A percentile compares a stretch with the other conserved stretches of the same genome.
Evolutionary conservation across 2,797 vertebrate species (phyloP).

Genomic region (Lepus oiostolus): DNA sequence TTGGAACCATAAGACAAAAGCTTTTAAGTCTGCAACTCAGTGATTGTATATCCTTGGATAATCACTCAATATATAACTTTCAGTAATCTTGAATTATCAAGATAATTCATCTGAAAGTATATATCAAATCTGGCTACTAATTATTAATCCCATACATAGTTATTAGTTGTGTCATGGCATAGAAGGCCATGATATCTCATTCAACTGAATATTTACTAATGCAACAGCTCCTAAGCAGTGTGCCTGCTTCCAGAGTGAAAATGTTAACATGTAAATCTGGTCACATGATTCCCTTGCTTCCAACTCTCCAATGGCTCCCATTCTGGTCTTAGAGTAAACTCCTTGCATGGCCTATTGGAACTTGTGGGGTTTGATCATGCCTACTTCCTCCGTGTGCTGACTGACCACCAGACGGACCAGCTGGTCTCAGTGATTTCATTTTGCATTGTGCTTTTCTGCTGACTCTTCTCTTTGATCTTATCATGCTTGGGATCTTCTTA

Average conservation of each 20-base stretch:
- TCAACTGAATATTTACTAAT: not conserved
- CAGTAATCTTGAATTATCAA: not conserved
- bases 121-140: not conserved
- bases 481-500: not conserved
- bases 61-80: not conserved
- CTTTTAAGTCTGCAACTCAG: not conserved
- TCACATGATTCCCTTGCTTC: not conserved
- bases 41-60: not conserved
- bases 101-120: not conserved
- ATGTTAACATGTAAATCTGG: not conserved
- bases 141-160: not conserved
- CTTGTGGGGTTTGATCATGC: not conserved
- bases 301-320: not conserved
- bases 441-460: not conserved
- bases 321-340: not conserved
- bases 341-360: not conserved
- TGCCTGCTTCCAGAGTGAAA: not conserved
- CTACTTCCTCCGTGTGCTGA: not conserved
- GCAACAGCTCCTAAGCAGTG: not conserved
- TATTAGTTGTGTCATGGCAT: not conserved
- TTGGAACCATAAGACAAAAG: too few species aligned
- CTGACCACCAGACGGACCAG: not conserved
- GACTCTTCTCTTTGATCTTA: not conserved
- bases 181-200: not conserved
- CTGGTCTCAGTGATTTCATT: not conserved